These are phyloP conservation scores for Leptopilina clavipes DNA, from an alignment of 1,140 invertebrate genomes.

Conservation along the genomic window DNA sequence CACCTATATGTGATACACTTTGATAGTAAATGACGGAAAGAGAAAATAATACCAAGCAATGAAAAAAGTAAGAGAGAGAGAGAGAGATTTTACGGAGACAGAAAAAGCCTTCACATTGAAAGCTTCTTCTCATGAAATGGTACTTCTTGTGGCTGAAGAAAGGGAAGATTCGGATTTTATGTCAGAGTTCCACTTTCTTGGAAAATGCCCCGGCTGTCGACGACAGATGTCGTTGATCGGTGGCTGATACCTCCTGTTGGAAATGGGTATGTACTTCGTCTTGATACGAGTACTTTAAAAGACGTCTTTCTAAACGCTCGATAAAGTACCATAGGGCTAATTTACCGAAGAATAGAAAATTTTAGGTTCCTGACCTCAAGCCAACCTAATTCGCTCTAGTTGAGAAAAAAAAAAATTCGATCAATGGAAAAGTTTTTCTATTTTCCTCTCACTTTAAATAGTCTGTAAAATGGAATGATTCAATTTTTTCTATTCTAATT, in stretches of 20 bases:
- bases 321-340: slow-evolving; percentile 21
- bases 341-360: slow-evolving; percentile 18
- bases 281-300: slow-evolving; percentile 27
- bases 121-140: slow-evolving; percentile 15
- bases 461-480: too few species aligned
- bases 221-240: slow-evolving; percentile 32
- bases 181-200: slow-evolving; percentile 18
- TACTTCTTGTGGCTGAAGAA: slow-evolving; percentile 26
- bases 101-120: slow-evolving; percentile 17
- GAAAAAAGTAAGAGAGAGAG: background rate
- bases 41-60: slow-evolving; percentile 4
- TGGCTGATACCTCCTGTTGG: slow-evolving; percentile 33
- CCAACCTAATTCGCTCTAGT: background rate
- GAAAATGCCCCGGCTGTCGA: slow-evolving; percentile 21
- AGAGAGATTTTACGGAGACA: background rate
- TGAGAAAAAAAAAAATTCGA: background rate
- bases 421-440: background rate
- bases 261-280: slow-evolving; percentile 25
- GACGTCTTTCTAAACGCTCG: slow-evolving; percentile 15
- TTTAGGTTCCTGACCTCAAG: background rate
- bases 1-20: background rate
- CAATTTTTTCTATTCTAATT: too few species aligned
- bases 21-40: background rate
- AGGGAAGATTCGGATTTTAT: slow-evolving; percentile 34
- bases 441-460: background rate